Evolutionary conservation across 2,797 vertebrate genomes (phyloP).

Genomic region (Malacoctenus gilli): DNA sequence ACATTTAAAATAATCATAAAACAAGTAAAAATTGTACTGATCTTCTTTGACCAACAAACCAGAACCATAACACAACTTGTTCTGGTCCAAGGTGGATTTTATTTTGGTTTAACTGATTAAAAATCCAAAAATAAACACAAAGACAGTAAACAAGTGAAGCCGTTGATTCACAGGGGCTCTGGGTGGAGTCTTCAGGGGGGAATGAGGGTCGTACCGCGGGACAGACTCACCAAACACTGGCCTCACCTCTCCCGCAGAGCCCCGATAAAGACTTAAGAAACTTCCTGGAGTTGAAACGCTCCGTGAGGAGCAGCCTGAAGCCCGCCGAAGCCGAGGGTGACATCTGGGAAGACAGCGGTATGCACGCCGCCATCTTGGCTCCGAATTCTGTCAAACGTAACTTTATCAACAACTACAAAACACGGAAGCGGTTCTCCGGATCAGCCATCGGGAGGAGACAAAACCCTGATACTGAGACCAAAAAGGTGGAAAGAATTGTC

Average conservation of each 20-base stretch:
- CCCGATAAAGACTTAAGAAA: constrained; percentile 36
- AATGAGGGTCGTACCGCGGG: background rate
- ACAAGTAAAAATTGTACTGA: too few species aligned
- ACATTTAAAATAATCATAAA: too few species aligned
- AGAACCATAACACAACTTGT: too few species aligned
- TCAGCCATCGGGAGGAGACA: constrained; percentile 43
- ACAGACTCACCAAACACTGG: constrained; percentile 23
- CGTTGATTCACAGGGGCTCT: background rate
- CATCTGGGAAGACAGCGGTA: constrained; percentile 77
- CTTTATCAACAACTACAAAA: constrained; percentile 74
- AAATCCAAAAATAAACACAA: background rate
- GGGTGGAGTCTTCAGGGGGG: background rate
- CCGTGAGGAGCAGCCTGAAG: constrained; percentile 52
- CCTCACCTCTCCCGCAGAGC: constrained; percentile 71
- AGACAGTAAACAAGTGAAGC: background rate
- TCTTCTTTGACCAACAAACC: too few species aligned
- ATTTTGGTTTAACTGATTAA: too few species aligned
- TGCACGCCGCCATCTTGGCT: constrained; percentile 87
- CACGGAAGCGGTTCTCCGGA: background rate
- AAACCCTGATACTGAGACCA: too few species aligned
- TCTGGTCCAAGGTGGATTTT: too few species aligned
- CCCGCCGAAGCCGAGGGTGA: constrained; percentile 70
- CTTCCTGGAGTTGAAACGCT: constrained; percentile 33
- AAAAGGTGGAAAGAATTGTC: too few species aligned
- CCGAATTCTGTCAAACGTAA: constrained; percentile 47